Conservation (phyloP, 2,113 vertebrate species). For the Fulica atra region DNA sequence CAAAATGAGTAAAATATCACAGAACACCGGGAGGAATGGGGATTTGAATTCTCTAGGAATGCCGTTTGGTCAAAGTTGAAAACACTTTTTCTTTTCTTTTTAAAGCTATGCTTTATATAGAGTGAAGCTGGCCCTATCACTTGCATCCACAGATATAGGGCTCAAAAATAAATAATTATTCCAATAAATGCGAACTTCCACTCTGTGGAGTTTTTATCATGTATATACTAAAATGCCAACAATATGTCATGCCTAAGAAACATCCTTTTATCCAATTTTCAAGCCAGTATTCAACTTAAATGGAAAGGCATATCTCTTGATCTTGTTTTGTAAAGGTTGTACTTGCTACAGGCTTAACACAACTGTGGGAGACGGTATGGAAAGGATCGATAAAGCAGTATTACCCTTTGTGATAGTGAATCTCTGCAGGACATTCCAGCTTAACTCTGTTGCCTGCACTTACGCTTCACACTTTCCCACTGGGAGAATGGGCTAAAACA, state of each 20-base stretch:
- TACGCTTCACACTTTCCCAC: constrained; percentile 50
- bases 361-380: constrained; percentile 67
- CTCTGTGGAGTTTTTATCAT: constrained; percentile 60
- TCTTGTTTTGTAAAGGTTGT: constrained; percentile 79
- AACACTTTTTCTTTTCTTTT: background rate
- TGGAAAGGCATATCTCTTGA: constrained; percentile 73
- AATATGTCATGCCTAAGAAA: constrained; percentile 58
- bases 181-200: background rate
- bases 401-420: constrained; percentile 71
- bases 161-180: constrained; percentile 14
- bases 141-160: background rate
- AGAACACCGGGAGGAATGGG: background rate
- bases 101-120: background rate
- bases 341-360: constrained; percentile 73
- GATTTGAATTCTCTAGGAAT: background rate
- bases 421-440: constrained; percentile 72
- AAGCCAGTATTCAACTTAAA: constrained; percentile 69
- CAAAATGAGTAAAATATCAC: background rate
- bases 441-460: constrained; percentile 64
- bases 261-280: constrained; percentile 65
- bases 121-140: background rate
- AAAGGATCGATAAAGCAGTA: constrained; percentile 75
- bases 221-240: constrained; percentile 66
- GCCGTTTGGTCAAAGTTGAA: background rate
- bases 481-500: constrained; percentile 38